These are phyloP conservation scores for Latrodectus elegans DNA, from an alignment of 2,888 invertebrate genomes.

Conservation along the genomic window DNA sequence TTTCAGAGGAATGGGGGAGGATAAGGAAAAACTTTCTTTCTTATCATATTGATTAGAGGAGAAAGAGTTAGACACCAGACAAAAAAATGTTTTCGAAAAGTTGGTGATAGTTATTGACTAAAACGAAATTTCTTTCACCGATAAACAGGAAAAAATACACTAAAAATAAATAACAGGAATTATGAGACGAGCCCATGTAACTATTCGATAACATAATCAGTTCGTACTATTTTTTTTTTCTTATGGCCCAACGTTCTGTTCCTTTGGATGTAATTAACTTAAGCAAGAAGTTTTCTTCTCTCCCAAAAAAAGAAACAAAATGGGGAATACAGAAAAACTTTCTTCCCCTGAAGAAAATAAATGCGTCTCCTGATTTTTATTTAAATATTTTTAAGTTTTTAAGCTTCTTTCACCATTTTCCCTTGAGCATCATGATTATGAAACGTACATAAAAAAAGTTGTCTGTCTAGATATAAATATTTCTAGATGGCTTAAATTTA, in stretches of 20 bases:
- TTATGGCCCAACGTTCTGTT: constrained; percentile 1
- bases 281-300: constrained; percentile 30
- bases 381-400: no score
- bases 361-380: no score
- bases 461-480: no score
- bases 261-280: constrained; percentile 49
- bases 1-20: neutral
- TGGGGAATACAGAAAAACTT: neutral
- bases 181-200: neutral
- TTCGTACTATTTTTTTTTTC: constrained; percentile 23
- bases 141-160: neutral
- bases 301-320: neutral
- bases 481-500: no score
- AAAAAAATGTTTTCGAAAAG: constrained; percentile 21
- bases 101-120: constrained; percentile 28
- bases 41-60: constrained; percentile 39
- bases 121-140: constrained; percentile 24
- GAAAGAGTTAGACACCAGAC: constrained; percentile 22
- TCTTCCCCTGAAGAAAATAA: neutral
- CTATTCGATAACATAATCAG: constrained; percentile 50
- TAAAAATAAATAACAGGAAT: neutral
- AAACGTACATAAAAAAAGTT: no score
- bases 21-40: constrained; percentile 25
- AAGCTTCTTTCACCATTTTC: no score
- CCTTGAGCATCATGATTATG: no score